Evolutionary conservation across 2,888 invertebrate species (phyloP).

Genomic region (Agriopis marginaria): DNA sequence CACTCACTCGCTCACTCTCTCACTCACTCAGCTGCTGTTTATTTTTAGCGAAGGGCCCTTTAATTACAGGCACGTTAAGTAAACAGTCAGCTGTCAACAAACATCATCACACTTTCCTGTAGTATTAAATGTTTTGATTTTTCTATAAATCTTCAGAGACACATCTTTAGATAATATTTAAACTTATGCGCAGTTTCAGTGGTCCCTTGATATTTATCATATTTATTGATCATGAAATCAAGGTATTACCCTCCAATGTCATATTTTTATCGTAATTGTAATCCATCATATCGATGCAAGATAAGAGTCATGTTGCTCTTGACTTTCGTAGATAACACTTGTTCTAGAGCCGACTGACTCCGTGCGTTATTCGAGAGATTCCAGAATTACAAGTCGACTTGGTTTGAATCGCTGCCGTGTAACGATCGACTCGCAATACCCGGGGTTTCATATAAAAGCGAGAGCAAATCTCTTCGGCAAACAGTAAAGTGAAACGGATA

Average conservation of each 20-base stretch:
- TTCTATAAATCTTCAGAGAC: no score
- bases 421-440: conserved; percentile 19
- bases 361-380: not conserved
- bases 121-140: no score
- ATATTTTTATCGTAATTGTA: not conserved
- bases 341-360: not conserved
- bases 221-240: not conserved
- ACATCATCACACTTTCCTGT: no score
- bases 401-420: not conserved
- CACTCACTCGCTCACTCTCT: no score
- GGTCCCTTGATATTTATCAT: no score
- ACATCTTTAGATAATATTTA: no score
- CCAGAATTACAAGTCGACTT: not conserved
- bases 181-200: not conserved
- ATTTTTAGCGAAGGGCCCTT: no score
- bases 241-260: not conserved
- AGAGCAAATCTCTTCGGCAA: conserved; percentile 31
- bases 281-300: conserved; percentile 7
- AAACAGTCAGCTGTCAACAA: no score
- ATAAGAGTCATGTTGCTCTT: not conserved
- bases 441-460: conserved; percentile 30
- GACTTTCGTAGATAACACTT: not conserved
- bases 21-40: no score
- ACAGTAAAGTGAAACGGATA: conserved; percentile 32
- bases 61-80: no score